Conservation (phyloP, 1,140 invertebrate genomes). For the Pogonomyrmex barbatus region DNA sequence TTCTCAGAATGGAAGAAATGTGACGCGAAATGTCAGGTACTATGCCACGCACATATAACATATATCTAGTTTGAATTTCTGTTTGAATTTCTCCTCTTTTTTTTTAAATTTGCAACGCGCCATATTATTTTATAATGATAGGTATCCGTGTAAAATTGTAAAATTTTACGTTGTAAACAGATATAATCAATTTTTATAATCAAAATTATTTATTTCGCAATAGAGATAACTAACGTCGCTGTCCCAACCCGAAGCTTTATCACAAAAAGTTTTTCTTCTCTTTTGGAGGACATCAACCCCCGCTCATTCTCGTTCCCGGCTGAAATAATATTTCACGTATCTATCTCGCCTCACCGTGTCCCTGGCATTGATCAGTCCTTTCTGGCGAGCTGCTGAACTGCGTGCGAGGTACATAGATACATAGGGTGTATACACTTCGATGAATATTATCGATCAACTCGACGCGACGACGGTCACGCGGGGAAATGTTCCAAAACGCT, state of each 20-base stretch:
- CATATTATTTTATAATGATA: background rate
- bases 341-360: slow-evolving; percentile 53
- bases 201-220: background rate
- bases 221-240: slow-evolving; percentile 8
- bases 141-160: background rate
- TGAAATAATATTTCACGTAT: slow-evolving; percentile 70
- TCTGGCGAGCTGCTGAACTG: background rate
- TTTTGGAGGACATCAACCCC: background rate
- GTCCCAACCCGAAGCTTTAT: background rate
- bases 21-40: slow-evolving; percentile 3
- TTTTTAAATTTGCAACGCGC: background rate
- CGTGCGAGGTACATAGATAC: background rate
- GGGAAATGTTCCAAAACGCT: slow-evolving; percentile 25
- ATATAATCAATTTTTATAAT: background rate
- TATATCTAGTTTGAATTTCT: background rate
- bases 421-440: slow-evolving; percentile 33
- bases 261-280: slow-evolving; percentile 6
- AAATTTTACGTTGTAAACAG: background rate
- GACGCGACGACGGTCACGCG: slow-evolving; percentile 14
- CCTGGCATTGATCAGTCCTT: slow-evolving; percentile 66
- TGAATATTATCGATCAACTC: slow-evolving; percentile 63
- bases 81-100: background rate
- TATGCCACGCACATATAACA: background rate
- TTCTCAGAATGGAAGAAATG: background rate
- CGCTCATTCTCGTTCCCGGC: background rate